Evolutionary conservation across 2,113 vertebrate genomes (phyloP), one percentile per base, ranked within the genome.

Genomic region (Vicugna pacos): DNA sequence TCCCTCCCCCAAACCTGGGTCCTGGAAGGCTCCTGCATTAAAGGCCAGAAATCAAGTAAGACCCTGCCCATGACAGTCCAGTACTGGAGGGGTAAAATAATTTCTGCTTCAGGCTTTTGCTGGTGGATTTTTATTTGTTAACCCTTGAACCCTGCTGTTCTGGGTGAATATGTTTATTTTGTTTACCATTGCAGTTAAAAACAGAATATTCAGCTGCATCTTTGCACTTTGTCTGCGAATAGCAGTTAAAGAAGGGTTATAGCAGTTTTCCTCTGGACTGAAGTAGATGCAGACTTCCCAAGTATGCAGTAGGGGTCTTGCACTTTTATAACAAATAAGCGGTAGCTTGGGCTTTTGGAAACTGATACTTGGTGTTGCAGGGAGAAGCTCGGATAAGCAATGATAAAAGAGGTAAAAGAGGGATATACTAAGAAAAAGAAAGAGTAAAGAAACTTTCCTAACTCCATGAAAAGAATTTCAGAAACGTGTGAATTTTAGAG

Each of bases 11-110:
- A 69, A 46, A 69, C 4, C 65, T 77, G 83, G 15, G 5, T 96
- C 93, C 65, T 70, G 38, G 84, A 97, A 81, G 12, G 35, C 60
- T 9, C 81, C 70, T 84, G 84, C 62, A 58, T 87, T 30, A 65
- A 96, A 67, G 56, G 22, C 48, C 65, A 94, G 93, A 89, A 96
- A 95, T 97, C 79, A 97, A 97, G 38, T 83, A 76, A 48, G 62
- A 94, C 97, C 93, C 60, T 94, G 35, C 32, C 73, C 19, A 32
- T 94, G 56, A 79, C 1, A 6, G 32, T 81, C 86, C 6, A 97
- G 46, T 26, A 7, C 38, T n/a, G 83, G 19, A 88, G 32, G n/a
- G 32, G 8, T 72, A 67, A 80, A 89, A 83, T 77, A 86, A 96
- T 94, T 35, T 95, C 38, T 16, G 32, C 30, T 73, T 80, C 56